Evolutionary conservation across 2,797 vertebrate species (phyloP).

Genomic region (Microctenopoma lineatum): DNA sequence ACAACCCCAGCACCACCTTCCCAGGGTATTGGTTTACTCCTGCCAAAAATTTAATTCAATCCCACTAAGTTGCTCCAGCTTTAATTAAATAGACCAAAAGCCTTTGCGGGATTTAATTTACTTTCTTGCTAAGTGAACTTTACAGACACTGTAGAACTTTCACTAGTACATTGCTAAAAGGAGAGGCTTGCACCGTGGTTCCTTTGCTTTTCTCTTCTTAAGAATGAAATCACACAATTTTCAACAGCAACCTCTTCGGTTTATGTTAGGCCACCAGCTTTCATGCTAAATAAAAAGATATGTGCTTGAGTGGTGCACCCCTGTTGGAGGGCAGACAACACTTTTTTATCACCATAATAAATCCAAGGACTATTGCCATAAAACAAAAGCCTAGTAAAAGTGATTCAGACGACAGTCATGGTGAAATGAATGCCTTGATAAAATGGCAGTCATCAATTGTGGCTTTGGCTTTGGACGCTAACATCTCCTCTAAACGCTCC

Average conservation of each 20-base stretch:
- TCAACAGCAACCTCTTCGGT: conserved; percentile 40
- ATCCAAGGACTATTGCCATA: conserved; percentile 66
- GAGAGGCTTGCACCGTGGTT: background rate
- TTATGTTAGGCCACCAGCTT: conserved; percentile 39
- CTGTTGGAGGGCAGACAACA: conserved; percentile 52
- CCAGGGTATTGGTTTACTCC: conserved; percentile 67
- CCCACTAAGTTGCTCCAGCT: conserved; percentile 75
- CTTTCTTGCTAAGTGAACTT: conserved; percentile 71
- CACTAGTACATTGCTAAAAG: conserved; percentile 28
- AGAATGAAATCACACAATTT: conserved; percentile 20
- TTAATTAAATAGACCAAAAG: conserved; percentile 80
- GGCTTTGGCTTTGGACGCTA: conserved; percentile 58
- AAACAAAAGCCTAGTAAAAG: conserved; percentile 67
- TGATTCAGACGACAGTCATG: conserved; percentile 72
- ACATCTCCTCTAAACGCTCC: conserved; percentile 54
- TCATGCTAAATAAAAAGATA: conserved; percentile 42
- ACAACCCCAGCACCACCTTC: conserved; percentile 52
- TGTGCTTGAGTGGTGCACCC: conserved; percentile 43
- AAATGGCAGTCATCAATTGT: conserved; percentile 78
- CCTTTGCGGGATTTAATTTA: conserved; percentile 74
- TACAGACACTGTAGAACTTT: conserved; percentile 66
- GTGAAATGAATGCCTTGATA: conserved; percentile 73
- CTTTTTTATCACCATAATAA: conserved; percentile 77
- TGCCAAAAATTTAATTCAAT: conserved; percentile 83
- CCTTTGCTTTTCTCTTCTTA: conserved; percentile 12